A percentile compares a stretch with the other conserved stretches of the same genome.
phyloP scores from a whole-genome alignment of 1,140 invertebrate species.

The Diprion similis region DNA sequence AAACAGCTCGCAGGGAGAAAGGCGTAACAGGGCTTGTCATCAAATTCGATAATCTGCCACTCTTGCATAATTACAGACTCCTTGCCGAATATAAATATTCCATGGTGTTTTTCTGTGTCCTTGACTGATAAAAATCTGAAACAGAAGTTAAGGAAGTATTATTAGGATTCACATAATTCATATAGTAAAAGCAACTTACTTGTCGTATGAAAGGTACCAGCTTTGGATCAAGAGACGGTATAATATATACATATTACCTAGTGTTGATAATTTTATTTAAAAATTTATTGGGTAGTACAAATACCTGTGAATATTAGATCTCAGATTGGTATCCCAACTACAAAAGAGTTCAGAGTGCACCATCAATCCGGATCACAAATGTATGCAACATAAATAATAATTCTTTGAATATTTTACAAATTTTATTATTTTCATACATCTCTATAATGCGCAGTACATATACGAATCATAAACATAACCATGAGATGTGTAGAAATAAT shows the following conservation, averaged over 20 bases:
- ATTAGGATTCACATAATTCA: neutral
- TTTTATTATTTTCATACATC: too few relatives aligned
- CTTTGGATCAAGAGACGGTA: neutral
- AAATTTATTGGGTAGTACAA: too few relatives aligned
- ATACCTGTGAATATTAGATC: too few relatives aligned
- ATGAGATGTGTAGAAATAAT: too few relatives aligned
- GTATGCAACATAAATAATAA: too few relatives aligned
- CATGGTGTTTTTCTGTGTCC: conserved; percentile 34
- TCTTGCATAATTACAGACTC: conserved; percentile 58
- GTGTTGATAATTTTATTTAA: too few relatives aligned
- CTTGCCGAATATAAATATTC: conserved; percentile 55
- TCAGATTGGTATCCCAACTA: too few relatives aligned
- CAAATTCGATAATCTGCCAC: conserved; percentile 60
- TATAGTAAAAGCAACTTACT: neutral
- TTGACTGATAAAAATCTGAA: neutral
- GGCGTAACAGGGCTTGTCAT: conserved; percentile 58
- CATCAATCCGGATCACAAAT: too few relatives aligned
- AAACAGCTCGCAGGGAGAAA: conserved; percentile 54
- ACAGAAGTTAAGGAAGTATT: neutral
- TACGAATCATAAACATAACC: too few relatives aligned
- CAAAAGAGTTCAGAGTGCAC: too few relatives aligned
- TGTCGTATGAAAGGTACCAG: neutral
- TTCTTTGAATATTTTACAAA: too few relatives aligned
- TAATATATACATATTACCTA: neutral
- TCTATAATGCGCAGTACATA: too few relatives aligned